Evolutionary conservation across 2,113 vertebrate species (phyloP).

Genomic region (Triplophysa tibetana): DNA sequence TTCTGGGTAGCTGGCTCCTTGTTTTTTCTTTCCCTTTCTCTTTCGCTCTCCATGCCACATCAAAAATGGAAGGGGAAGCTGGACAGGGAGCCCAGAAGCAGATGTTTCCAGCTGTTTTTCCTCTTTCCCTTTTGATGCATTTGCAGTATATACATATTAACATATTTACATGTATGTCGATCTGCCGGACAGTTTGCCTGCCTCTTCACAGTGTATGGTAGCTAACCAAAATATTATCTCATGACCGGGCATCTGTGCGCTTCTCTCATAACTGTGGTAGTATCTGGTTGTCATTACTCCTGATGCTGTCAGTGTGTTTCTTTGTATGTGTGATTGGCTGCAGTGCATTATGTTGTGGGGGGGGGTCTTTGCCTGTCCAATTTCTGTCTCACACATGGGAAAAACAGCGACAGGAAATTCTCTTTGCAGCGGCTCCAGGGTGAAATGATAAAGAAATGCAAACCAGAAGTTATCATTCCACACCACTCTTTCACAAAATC

Average conservation of each 20-base stretch:
- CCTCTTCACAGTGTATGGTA: neutral
- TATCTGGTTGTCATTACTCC: slow-evolving; percentile 79
- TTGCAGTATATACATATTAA: slow-evolving; percentile 46
- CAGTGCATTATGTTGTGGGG: slow-evolving; percentile 54
- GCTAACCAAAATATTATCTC: slow-evolving; percentile 46
- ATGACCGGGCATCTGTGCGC: slow-evolving; percentile 30
- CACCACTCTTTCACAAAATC: slow-evolving; percentile 50
- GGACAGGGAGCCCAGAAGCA: slow-evolving; percentile 73
- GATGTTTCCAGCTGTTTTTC: slow-evolving; percentile 74
- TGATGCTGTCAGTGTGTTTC: slow-evolving; percentile 73
- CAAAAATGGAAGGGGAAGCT: slow-evolving; percentile 71
- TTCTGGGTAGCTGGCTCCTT: slow-evolving; percentile 80
- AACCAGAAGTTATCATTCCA: slow-evolving; percentile 77
- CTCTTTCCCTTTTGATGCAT: slow-evolving; percentile 54
- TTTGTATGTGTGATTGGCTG: slow-evolving; percentile 70
- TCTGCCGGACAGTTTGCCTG: slow-evolving; percentile 63
- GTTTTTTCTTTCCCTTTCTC: slow-evolving; percentile 74
- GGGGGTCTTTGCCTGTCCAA: slow-evolving; percentile 64
- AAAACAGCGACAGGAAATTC: slow-evolving; percentile 80
- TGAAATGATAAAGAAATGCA: slow-evolving; percentile 77
- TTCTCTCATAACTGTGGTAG: slow-evolving; percentile 44
- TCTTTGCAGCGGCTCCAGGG: slow-evolving; percentile 72
- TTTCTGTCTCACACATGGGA: slow-evolving; percentile 77
- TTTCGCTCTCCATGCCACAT: slow-evolving; percentile 76
- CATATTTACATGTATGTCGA: slow-evolving; percentile 61